A percentile compares a stretch with the other conserved stretches of the same genome.
phyloP scores from a whole-genome alignment of 2,113 vertebrate species.

The Xiphorhynchus elegans region DNA sequence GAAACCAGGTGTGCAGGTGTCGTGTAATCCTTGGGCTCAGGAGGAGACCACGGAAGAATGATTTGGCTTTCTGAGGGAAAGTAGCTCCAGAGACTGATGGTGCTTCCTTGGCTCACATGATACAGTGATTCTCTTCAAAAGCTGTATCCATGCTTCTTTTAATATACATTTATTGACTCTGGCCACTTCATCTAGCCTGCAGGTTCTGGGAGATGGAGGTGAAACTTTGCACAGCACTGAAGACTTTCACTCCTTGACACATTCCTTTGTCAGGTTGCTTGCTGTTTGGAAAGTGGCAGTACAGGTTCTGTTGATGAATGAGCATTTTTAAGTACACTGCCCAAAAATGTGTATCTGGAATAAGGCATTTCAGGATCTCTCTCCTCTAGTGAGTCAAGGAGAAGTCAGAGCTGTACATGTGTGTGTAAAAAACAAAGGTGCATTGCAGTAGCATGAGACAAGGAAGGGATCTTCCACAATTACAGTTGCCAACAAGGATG shows the following conservation, averaged over 20 bases:
- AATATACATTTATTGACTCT: neutral
- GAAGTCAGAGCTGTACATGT: neutral
- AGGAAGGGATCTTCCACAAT: neutral
- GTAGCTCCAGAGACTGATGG: neutral
- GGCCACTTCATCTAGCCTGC: neutral
- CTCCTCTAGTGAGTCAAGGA: neutral
- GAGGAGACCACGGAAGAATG: neutral
- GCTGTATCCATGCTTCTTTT: neutral
- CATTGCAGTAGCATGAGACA: rapidly evolving
- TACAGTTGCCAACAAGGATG: neutral
- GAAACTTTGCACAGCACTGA: neutral
- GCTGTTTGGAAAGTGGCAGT: neutral
- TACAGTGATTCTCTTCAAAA: neutral
- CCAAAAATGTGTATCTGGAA: neutral
- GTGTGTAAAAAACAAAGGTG: neutral
- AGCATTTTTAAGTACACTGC: neutral
- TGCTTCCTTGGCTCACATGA: neutral
- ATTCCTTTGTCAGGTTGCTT: neutral
- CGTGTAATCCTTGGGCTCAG: neutral
- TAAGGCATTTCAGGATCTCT: neutral
- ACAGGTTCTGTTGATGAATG: neutral
- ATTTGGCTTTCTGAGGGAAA: neutral
- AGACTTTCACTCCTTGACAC: neutral
- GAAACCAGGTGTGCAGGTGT: neutral
- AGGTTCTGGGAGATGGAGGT: neutral